Evolutionary conservation across 2,113 vertebrate species (phyloP), one percentile per base, ranked within the genome.

Genomic region (Rousettus leschenaultii): DNA sequence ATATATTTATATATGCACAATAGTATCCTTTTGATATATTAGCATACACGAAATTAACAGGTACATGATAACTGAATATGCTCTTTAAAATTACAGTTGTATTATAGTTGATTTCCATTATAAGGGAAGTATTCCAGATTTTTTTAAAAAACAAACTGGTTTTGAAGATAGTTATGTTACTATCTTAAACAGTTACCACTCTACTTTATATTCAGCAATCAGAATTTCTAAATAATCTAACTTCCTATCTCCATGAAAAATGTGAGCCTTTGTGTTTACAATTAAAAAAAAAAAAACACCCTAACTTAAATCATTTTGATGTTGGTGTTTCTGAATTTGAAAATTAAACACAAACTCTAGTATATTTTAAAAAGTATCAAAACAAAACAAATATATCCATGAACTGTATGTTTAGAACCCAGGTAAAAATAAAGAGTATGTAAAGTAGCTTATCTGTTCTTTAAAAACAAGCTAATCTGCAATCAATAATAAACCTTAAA

Each of bases 321-420:
- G 89, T 78, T 84, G 70, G 16, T 96, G 40, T 83, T 94, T 86
- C 68, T 35, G 70, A 92, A 86, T 86, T 77, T 96, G n/a, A 26
- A 86, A 96, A 73, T 88, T 75, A 85, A 94, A 82, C 38, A 92
- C 38, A 91, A 70, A 95, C 14, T 79, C 38, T 24, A 92, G 92
- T 33, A 80, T 53, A 85, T 57, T 80, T 51, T 51, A 68, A 96
- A 97, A 97, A 78, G 53, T 75, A 80, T 16, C 28, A 43, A 77
- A 71, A n/a, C 61, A 75, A 77, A 91, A 86, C 4, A 77, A 74
- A 85, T 55, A 43, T 84, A 73, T 53, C 28, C 61, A 93, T 70
- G 33, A 91, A 95, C 24, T 90, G 5, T 82, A 38, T 78, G 38
- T 89, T 95, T 87, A 94, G 55, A 93, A 93, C 12, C 38, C 38